Evolutionary conservation across 1,140 invertebrate species (phyloP), one percentile per base, ranked within the genome.

Genomic region (Pseudomyrmex dendroicus): DNA sequence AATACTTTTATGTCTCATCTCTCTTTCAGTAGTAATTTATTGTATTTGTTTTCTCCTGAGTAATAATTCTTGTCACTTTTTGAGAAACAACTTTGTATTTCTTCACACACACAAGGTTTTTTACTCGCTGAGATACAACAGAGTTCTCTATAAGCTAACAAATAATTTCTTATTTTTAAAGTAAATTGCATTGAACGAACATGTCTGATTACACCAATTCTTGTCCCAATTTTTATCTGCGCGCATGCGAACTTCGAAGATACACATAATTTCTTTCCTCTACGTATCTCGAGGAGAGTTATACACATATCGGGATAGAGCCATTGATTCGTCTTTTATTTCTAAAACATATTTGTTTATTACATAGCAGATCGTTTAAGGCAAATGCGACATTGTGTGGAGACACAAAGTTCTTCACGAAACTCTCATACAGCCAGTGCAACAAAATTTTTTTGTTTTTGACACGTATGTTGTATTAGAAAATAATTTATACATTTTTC

Each of bases 321-420:
- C 12, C n/a, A 50, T 61, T 22, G 44, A 80, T 73, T 77, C 67
- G 56, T 70, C 52, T 82, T 82, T 89, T 64, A 89, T 82, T 82
- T 83, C 82, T 90, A 90, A 85, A 88, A 82, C 90, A 83, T 91
- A 91, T 91, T 91, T 83, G 86, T 86, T 90, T 87, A 89, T 76
- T 90, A 91, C 89, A 92, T 72, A 89, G 78, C 73, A 90, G 57
- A 73, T 72, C 87, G 86, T 68, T 84, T 89, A 89, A 91, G 88
- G 88, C 86, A 84, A 82, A 90, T 87, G 84, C 84, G 80, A 91
- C 84, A 89, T 35, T 88, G 35, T 35, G 35, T 0, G 83, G 85
- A 84, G 76, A 88, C 70, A 63, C 86, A 85, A 85, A 2, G 68
- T 70, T 25, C 54, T 76, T 12, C 12, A 73, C 54, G 52, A 56